Evolutionary conservation across 1,140 invertebrate species (phyloP).

Genomic region (Olivierus martensii): DNA sequence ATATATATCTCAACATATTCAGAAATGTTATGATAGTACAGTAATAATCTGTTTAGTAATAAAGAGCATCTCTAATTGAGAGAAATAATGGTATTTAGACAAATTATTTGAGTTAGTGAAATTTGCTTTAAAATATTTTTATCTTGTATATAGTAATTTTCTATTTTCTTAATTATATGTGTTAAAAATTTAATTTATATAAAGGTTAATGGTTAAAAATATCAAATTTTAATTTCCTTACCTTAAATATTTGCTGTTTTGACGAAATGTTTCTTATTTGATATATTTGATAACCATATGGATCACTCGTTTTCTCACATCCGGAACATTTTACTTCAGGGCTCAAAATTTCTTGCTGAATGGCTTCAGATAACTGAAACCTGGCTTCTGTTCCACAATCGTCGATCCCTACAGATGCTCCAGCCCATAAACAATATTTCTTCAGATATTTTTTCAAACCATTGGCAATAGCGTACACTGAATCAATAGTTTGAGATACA

Average conservation of each 20-base stretch:
- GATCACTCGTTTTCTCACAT: conserved; percentile 1
- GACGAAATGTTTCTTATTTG: not conserved
- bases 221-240: too few relatives aligned
- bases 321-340: conserved; percentile 8
- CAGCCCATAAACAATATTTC: conserved; percentile 20
- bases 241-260: not conserved
- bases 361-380: conserved; percentile 14
- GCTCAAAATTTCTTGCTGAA: conserved; percentile 2
- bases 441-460: conserved; percentile 27
- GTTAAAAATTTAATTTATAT: too few relatives aligned
- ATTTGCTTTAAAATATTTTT: too few relatives aligned
- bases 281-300: conserved; percentile 11
- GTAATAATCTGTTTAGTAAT: too few relatives aligned
- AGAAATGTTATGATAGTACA: too few relatives aligned
- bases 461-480: conserved; percentile 30
- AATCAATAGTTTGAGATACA: conserved; percentile 32
- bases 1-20: too few relatives aligned
- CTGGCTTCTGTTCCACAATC: conserved; percentile 22
- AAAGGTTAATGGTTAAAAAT: too few relatives aligned
- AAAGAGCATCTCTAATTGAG: too few relatives aligned
- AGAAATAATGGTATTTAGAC: too few relatives aligned
- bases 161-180: too few relatives aligned
- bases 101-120: too few relatives aligned
- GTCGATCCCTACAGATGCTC: conserved; percentile 16
- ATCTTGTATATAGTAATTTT: too few relatives aligned